Evolutionary conservation across 2,113 vertebrate genomes (phyloP).

Genomic region (Hippocampus mohnikei): DNA sequence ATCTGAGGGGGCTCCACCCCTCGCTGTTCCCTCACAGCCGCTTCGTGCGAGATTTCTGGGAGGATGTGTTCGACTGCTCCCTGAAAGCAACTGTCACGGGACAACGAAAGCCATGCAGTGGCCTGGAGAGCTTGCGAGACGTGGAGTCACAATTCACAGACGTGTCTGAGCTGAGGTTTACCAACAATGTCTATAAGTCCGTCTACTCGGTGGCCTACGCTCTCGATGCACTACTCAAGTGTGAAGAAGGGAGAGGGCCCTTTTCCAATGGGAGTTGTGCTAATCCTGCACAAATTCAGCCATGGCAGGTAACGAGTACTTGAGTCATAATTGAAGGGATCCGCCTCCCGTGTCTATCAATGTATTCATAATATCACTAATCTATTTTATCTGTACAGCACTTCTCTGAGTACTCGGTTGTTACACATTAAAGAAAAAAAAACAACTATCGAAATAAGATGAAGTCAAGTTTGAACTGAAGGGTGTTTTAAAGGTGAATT

Average conservation of each 20-base stretch:
- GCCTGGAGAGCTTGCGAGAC: slow-evolving; percentile 60
- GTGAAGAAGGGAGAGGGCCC: slow-evolving; percentile 32
- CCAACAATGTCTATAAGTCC: slow-evolving; percentile 74
- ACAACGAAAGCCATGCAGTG: slow-evolving; percentile 51
- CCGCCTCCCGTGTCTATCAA: too few species aligned
- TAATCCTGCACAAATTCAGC: slow-evolving; percentile 49
- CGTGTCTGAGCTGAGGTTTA: slow-evolving; percentile 66
- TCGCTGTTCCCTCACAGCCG: slow-evolving; percentile 66
- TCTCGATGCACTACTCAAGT: slow-evolving; percentile 63
- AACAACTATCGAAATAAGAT: too few species aligned
- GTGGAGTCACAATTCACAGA: slow-evolving; percentile 66
- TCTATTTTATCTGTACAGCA: too few species aligned
- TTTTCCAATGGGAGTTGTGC: slow-evolving; percentile 51
- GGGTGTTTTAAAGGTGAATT: too few species aligned
- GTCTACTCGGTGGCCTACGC: slow-evolving; percentile 73
- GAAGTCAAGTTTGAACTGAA: too few species aligned
- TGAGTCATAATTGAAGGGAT: neutral
- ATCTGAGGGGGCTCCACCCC: slow-evolving; percentile 64
- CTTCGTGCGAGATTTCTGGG: slow-evolving; percentile 74
- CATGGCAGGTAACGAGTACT: slow-evolving; percentile 64
- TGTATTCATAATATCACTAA: too few species aligned
- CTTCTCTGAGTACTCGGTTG: too few species aligned
- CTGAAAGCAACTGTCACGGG: slow-evolving; percentile 23
- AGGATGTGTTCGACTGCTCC: slow-evolving; percentile 66
- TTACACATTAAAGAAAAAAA: too few species aligned